Conservation (phyloP, 2,113 vertebrate species). For the Holacanthus passer region DNA sequence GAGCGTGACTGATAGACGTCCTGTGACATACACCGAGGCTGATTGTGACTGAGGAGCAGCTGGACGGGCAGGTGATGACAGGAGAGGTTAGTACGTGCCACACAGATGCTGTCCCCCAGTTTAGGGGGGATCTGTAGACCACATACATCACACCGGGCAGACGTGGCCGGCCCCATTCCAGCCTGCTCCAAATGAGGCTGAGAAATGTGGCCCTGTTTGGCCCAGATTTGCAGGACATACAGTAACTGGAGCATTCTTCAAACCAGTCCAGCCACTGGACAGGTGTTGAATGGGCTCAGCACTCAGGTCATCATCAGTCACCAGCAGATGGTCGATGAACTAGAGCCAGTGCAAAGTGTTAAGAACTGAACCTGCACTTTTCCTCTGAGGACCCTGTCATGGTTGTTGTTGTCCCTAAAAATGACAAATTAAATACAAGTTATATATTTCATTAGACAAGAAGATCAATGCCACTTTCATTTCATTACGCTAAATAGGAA, state of each 20-base stretch:
- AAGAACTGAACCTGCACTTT: not conserved
- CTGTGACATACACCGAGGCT: conserved; percentile 4
- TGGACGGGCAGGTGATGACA: conserved; percentile 30
- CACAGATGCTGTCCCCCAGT: conserved; percentile 26
- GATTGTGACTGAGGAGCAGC: conserved; percentile 47
- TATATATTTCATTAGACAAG: not conserved
- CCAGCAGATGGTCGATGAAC: not conserved
- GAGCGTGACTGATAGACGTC: conserved; percentile 36
- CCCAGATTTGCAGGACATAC: not conserved
- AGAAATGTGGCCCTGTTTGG: not conserved
- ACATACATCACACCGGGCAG: not conserved
- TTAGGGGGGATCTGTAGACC: conserved; percentile 1
- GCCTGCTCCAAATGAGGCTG: not conserved
- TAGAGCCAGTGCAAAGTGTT: not conserved
- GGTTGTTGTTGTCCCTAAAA: not conserved
- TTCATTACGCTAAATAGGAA: no score
- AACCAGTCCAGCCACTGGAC: not conserved
- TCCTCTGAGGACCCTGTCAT: not conserved
- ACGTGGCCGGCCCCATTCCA: not conserved
- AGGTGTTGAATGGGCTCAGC: not conserved
- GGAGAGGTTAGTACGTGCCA: conserved; percentile 4
- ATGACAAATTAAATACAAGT: not conserved
- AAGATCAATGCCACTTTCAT: not conserved
- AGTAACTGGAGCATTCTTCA: not conserved
- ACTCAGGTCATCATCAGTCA: not conserved